phyloP scores from a whole-genome alignment of 2,888 invertebrate species.

The Acrocera orbiculus region DNA sequence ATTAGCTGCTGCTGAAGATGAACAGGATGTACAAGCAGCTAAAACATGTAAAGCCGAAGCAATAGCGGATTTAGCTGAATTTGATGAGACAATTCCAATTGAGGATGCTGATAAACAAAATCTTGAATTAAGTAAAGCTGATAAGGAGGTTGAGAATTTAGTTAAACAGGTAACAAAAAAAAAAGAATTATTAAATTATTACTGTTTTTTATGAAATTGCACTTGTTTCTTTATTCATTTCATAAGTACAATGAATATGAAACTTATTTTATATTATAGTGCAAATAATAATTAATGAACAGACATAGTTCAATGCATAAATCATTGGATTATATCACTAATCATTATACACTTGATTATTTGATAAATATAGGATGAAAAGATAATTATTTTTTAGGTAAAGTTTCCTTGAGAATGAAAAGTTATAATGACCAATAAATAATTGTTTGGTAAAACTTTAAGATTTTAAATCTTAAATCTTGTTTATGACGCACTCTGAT shows the following conservation, averaged over 20 bases:
- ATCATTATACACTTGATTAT: slow-evolving; percentile 20
- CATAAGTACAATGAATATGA: too few relatives aligned
- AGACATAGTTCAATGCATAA: slow-evolving; percentile 28
- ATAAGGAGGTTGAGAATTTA: slow-evolving; percentile 51
- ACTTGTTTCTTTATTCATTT: too few relatives aligned
- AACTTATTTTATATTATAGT: slow-evolving; percentile 4
- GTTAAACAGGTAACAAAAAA: slow-evolving; percentile 46
- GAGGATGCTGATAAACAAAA: slow-evolving; percentile 40
- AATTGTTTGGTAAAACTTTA: too few relatives aligned
- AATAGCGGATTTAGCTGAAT: slow-evolving; percentile 79
- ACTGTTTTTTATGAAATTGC: too few relatives aligned
- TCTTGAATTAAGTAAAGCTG: slow-evolving; percentile 50
- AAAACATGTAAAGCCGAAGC: slow-evolving; percentile 78
- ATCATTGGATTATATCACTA: slow-evolving; percentile 29
- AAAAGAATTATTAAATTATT: background rate
- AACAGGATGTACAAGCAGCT: slow-evolving; percentile 83
- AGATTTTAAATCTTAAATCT: too few relatives aligned
- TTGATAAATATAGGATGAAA: too few relatives aligned
- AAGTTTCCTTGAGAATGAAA: too few relatives aligned
- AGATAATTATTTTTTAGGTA: too few relatives aligned
- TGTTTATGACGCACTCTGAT: too few relatives aligned
- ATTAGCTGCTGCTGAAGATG: slow-evolving; percentile 84
- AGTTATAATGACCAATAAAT: too few relatives aligned
- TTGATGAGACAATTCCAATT: slow-evolving; percentile 85
- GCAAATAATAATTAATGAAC: slow-evolving; percentile 16